These are phyloP conservation scores for Morpho achilles DNA, from an alignment of 2,888 invertebrate genomes.

Conservation along the genomic window DNA sequence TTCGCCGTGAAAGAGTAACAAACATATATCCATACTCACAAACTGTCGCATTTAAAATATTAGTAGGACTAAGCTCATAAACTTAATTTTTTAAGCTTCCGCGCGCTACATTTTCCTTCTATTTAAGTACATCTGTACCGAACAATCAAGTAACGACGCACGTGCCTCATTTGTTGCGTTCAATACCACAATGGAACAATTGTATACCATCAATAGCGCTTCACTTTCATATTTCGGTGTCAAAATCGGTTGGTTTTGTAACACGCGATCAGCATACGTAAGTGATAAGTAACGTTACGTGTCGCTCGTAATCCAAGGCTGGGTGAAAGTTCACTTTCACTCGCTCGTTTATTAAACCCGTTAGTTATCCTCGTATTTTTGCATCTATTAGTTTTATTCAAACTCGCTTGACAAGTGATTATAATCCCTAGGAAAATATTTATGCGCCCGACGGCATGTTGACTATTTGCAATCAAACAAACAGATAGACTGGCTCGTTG, in stretches of 20 bases:
- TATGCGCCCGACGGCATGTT: too few species aligned
- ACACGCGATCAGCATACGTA: conserved; percentile 30
- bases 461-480: too few species aligned
- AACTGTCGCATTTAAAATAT: too few species aligned
- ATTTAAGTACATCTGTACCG: too few species aligned
- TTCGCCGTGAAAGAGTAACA: too few species aligned
- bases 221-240: conserved; percentile 22
- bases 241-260: conserved; percentile 28
- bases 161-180: neutral
- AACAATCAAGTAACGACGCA: neutral
- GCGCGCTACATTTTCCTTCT: too few species aligned
- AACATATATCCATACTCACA: too few species aligned
- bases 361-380: conserved; percentile 25
- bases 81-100: too few species aligned
- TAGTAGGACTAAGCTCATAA: too few species aligned
- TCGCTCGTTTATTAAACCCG: conserved; percentile 29
- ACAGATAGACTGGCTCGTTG: too few species aligned
- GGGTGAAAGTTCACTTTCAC: conserved; percentile 39
- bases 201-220: conserved; percentile 2
- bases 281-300: conserved; percentile 36
- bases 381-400: conserved; percentile 7
- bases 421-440: too few species aligned
- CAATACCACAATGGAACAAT: conserved; percentile 1
- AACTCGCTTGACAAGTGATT: neutral
- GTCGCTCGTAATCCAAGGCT: conserved; percentile 35